phyloP scores from a whole-genome alignment of 2,888 invertebrate species.

The Caradrina kadenii region DNA sequence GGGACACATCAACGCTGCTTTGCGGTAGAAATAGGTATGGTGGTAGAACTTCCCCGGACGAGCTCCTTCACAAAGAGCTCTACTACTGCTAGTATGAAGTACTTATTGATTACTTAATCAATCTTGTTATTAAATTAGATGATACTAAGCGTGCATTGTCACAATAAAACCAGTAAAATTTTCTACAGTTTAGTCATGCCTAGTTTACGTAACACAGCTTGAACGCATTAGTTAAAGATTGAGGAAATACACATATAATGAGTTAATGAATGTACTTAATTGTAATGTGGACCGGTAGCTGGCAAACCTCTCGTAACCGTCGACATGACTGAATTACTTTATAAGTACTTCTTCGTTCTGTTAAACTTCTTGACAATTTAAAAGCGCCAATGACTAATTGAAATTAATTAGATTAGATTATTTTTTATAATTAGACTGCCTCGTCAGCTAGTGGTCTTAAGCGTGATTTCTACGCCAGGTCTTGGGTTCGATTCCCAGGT shows the following conservation, averaged over 20 bases:
- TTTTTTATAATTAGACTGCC: no score
- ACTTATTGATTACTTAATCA: not conserved
- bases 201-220: conserved; percentile 48
- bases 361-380: no score
- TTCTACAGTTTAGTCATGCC: conserved; percentile 47
- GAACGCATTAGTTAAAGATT: conserved; percentile 52
- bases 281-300: conserved; percentile 48
- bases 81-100: no score
- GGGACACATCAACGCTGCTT: no score
- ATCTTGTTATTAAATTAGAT: conserved; percentile 18
- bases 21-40: no score
- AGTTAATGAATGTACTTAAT: conserved; percentile 50
- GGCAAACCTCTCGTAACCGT: conserved; percentile 18
- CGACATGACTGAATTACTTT: conserved; percentile 42
- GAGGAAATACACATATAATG: conserved; percentile 49
- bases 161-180: conserved; percentile 53
- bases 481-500: no score
- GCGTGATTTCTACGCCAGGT: no score
- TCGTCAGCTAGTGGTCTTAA: no score
- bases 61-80: no score
- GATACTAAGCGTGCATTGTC: conserved; percentile 25
- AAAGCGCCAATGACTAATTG: no score
- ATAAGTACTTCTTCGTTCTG: not conserved
- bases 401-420: no score
- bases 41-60: no score